These are phyloP conservation scores for Porphyrio hochstetteri DNA, from an alignment of 2,113 vertebrate genomes.

Conservation along the genomic window DNA sequence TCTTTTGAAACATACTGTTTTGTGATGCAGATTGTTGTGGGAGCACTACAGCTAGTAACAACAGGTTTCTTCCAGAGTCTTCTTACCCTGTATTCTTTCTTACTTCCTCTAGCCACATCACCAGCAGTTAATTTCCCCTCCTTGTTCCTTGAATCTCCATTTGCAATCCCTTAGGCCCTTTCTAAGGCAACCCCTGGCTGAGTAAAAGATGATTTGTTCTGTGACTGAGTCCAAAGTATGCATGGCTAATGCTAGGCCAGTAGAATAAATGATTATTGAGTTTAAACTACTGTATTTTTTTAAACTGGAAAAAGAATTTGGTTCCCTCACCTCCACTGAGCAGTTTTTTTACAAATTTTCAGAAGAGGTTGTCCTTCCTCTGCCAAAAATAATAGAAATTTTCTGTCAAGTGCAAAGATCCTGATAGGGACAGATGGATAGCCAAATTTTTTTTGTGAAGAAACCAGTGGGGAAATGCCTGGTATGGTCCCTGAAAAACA, in stretches of 20 bases:
- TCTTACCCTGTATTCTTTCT: background rate
- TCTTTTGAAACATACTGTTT: background rate
- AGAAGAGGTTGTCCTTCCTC: background rate
- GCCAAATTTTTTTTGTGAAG: background rate
- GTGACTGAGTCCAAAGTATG: background rate
- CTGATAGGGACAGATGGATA: background rate
- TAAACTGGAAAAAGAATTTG: background rate
- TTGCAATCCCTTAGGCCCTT: background rate
- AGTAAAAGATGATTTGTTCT: background rate
- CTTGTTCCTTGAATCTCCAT: background rate
- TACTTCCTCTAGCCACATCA: background rate
- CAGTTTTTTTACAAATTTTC: background rate
- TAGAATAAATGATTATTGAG: background rate
- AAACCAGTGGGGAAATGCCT: background rate
- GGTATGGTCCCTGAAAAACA: background rate
- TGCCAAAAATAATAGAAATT: background rate
- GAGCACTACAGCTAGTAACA: background rate
- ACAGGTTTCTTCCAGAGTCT: background rate
- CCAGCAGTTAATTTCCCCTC: background rate
- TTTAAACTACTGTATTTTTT: background rate
- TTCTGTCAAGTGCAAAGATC: background rate
- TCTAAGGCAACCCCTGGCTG: background rate
- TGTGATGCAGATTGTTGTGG: background rate
- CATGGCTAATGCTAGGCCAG: background rate
- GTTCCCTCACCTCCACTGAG: background rate